Conservation (phyloP, 53 echinoderm and acorn worm genomes). For the Paelopatides confundens region DNA sequence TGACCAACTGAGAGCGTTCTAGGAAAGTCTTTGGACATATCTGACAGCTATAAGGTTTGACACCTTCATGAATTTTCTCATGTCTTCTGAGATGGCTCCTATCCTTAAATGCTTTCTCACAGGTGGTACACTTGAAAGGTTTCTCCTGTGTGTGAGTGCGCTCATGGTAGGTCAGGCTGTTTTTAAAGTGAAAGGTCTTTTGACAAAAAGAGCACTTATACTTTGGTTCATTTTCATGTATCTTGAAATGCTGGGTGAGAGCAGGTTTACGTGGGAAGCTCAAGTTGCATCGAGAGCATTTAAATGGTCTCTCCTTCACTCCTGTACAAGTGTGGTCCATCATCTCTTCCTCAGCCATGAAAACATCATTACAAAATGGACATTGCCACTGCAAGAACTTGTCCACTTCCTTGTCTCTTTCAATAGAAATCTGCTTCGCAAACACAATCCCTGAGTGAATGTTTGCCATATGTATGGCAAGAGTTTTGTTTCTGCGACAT, state of each 20-base stretch:
- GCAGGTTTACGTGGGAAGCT: slow-evolving; percentile 36
- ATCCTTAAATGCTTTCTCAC: slow-evolving; percentile 36
- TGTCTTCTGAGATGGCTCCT: slow-evolving; percentile 31
- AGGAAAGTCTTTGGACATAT: slow-evolving; percentile 51
- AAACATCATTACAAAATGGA: slow-evolving; percentile 47
- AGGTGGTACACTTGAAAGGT: background rate
- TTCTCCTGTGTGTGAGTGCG: slow-evolving; percentile 36
- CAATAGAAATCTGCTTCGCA: background rate
- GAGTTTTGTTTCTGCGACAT: background rate
- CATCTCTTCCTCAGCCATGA: background rate
- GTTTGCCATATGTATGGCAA: slow-evolving; percentile 20
- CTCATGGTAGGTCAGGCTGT: slow-evolving; percentile 61
- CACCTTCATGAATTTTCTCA: slow-evolving; percentile 39
- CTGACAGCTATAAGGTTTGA: slow-evolving; percentile 46
- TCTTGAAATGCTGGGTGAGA: slow-evolving; percentile 34
- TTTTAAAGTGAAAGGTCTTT: slow-evolving; percentile 56
- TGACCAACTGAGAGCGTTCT: slow-evolving; percentile 25
- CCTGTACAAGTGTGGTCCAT: background rate
- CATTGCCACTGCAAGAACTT: slow-evolving; percentile 36
- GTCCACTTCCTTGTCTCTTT: background rate
- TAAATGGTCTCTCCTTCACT: slow-evolving; percentile 46
- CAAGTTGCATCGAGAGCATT: slow-evolving; percentile 51
- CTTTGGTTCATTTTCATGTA: slow-evolving; percentile 43
- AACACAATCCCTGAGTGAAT: background rate
- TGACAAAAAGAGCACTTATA: slow-evolving; percentile 45